These are phyloP conservation scores for Porites lutea DNA, from an alignment of 64 coral and sea anemone species.

Conservation along the genomic window DNA sequence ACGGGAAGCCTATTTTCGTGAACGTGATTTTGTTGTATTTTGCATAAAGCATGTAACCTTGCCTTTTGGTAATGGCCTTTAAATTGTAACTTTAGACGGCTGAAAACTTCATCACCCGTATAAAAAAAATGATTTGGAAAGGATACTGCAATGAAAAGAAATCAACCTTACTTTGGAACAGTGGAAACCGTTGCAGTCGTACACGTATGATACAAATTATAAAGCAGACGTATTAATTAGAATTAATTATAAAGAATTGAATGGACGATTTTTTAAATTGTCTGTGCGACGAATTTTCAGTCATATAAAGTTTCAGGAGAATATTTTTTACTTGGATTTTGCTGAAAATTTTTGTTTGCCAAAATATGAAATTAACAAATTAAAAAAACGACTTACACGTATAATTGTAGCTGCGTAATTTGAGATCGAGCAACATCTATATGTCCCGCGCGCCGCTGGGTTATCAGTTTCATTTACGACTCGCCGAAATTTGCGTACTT, in stretches of 20 bases:
- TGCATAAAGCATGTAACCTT: too few species aligned
- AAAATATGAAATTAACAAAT: slow-evolving; percentile 11
- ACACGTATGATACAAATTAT: too few species aligned
- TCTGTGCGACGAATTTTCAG: slow-evolving; percentile 10
- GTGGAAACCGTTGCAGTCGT: background rate
- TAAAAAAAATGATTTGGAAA: background rate
- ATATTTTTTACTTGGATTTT: slow-evolving; percentile 13
- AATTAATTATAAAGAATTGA: slow-evolving; percentile 5
- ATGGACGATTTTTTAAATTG: slow-evolving; percentile 7
- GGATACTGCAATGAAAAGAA: background rate
- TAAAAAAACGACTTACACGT: slow-evolving; percentile 3
- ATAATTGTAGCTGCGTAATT: slow-evolving; percentile 13
- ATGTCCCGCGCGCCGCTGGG: too few species aligned
- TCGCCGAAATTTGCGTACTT: background rate
- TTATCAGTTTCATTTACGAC: slow-evolving; percentile 20
- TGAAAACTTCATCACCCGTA: background rate
- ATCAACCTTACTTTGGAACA: too few species aligned
- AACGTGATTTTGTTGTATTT: background rate
- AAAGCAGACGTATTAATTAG: background rate
- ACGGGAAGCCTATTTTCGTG: background rate
- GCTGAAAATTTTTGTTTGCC: background rate
- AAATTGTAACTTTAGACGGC: background rate
- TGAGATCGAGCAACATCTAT: background rate
- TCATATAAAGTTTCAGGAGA: slow-evolving; percentile 9
- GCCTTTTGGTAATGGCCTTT: background rate